Conservation (phyloP, 2,797 vertebrate species). For the Natrix natrix region DNA sequence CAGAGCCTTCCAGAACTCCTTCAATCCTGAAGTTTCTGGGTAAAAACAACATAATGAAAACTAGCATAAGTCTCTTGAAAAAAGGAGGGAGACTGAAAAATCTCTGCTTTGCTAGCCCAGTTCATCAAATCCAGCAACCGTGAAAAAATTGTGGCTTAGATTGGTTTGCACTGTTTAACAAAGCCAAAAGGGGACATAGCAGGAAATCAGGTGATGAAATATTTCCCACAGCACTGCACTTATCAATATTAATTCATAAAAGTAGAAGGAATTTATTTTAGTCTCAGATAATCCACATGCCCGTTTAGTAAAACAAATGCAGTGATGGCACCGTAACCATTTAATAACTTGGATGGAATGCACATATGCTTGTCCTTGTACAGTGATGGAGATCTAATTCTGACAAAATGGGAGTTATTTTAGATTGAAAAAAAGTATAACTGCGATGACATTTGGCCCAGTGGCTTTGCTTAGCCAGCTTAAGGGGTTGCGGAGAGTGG, state of each 20-base stretch:
- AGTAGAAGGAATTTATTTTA: conserved; percentile 68
- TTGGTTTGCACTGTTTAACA: conserved; percentile 65
- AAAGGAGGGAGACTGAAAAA: conserved; percentile 63
- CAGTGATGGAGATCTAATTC: conserved; percentile 18
- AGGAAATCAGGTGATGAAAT: conserved; percentile 55
- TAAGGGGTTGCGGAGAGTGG: background rate
- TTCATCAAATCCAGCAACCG: conserved; percentile 56
- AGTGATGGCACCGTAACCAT: conserved; percentile 45
- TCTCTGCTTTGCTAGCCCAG: conserved; percentile 35
- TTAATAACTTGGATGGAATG: conserved; percentile 60
- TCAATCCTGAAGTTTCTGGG: background rate
- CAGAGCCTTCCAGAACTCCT: background rate
- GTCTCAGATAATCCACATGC: conserved; percentile 63
- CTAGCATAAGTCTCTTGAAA: conserved; percentile 50
- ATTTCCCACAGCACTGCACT: conserved; percentile 62
- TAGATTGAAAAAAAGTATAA: background rate
- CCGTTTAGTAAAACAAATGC: conserved; percentile 58
- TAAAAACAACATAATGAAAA: background rate
- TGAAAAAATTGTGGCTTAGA: conserved; percentile 55
- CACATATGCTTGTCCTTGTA: conserved; percentile 3
- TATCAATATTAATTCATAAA: conserved; percentile 73
- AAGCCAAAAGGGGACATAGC: conserved; percentile 43
- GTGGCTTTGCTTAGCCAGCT: background rate
- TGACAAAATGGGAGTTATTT: background rate
- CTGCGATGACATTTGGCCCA: background rate